A percentile compares a stretch with the other conserved stretches of the same genome.
These are phyloP conservation scores for Oscheius sp. DNA, from an alignment of 2,888 invertebrate species.

Conservation along the genomic window DNA sequence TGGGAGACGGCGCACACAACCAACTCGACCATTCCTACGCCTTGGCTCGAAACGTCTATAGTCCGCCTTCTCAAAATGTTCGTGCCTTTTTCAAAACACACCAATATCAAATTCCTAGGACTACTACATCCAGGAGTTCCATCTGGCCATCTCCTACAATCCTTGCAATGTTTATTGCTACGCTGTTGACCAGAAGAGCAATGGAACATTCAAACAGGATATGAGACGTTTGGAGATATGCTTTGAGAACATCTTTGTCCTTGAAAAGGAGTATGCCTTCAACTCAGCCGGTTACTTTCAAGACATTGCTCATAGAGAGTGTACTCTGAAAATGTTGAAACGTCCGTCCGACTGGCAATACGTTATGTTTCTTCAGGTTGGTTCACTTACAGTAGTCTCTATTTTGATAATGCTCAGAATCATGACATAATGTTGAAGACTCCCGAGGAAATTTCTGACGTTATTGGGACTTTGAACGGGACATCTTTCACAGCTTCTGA, in stretches of 20 bases:
- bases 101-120: background rate
- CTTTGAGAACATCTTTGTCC: slow-evolving; percentile 16
- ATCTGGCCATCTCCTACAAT: slow-evolving; percentile 4
- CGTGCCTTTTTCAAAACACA: background rate
- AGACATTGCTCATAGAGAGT: slow-evolving; percentile 11
- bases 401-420: background rate
- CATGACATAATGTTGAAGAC: slow-evolving; percentile 5
- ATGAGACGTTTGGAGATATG: slow-evolving; percentile 8
- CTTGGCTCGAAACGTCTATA: slow-evolving; percentile 1
- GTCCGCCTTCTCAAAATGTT: background rate
- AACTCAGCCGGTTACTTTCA: slow-evolving; percentile 21
- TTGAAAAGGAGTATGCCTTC: slow-evolving; percentile 15
- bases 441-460: slow-evolving; percentile 6
- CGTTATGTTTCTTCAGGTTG: slow-evolving; percentile 16
- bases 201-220: background rate
- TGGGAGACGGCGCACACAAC: background rate
- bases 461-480: slow-evolving; percentile 2
- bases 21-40: slow-evolving; percentile 2
- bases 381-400: background rate
- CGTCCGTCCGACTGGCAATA: slow-evolving; percentile 2
- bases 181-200: slow-evolving; percentile 13
- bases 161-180: slow-evolving; percentile 25
- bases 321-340: background rate
- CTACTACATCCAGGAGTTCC: slow-evolving; percentile 16
- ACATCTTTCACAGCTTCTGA: background rate